phyloP scores from a whole-genome alignment of 1,140 invertebrate species.

The Himalopsyche phryganea region DNA sequence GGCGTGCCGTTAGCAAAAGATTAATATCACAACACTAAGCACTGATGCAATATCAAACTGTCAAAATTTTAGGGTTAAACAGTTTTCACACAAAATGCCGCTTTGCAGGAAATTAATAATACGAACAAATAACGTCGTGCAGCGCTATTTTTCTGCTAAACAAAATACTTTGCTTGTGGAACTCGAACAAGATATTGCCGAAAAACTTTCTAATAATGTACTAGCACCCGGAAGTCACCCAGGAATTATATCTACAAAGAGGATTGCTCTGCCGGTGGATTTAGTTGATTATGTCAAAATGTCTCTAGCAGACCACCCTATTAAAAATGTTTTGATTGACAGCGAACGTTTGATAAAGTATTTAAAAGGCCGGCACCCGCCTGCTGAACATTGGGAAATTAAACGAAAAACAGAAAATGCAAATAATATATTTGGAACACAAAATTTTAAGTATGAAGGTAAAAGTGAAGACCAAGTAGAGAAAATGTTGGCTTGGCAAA shows the following conservation, averaged over 20 bases:
- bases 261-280: conserved; percentile 55
- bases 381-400: conserved; percentile 58
- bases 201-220: conserved; percentile 54
- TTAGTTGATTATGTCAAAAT: conserved; percentile 54
- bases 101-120: not conserved
- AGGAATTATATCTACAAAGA: conserved; percentile 54
- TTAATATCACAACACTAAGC: too few species aligned
- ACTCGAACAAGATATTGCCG: conserved; percentile 37
- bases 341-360: conserved; percentile 56
- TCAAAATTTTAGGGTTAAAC: too few species aligned
- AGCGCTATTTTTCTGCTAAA: conserved; percentile 14
- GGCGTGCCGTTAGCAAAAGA: too few species aligned
- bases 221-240: conserved; percentile 68
- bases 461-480: conserved; percentile 37
- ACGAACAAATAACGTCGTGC: not conserved
- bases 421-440: conserved; percentile 39
- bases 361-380: conserved; percentile 58
- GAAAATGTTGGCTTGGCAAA: conserved; percentile 33
- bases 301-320: conserved; percentile 54
- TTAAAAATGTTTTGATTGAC: conserved; percentile 52
- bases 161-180: conserved; percentile 11
- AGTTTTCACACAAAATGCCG: not conserved
- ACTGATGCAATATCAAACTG: too few species aligned
- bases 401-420: conserved; percentile 42
- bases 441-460: conserved; percentile 38